Evolutionary conservation across 2,113 vertebrate genomes (phyloP).

Genomic region (Phaetusa simplex): DNA sequence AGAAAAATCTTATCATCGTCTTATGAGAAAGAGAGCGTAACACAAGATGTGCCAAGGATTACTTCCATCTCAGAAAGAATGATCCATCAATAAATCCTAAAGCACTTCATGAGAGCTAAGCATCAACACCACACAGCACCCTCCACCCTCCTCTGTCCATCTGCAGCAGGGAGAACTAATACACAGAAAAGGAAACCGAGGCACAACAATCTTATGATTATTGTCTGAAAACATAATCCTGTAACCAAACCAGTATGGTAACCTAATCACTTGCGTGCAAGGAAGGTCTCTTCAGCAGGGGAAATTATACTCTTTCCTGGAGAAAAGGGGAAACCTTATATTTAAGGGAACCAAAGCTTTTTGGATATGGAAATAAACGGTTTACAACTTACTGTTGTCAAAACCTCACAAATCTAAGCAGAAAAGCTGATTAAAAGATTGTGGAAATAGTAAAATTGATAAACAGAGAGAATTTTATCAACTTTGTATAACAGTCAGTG

Average conservation of each 20-base stretch:
- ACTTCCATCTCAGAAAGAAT: background rate
- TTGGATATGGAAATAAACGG: background rate
- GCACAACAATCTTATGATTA: background rate
- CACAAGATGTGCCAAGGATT: background rate
- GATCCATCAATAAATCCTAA: background rate
- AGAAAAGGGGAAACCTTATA: background rate
- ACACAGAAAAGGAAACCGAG: background rate
- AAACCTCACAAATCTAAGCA: background rate
- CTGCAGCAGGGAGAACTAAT: background rate
- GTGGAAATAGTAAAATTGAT: background rate
- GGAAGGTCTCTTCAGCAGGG: background rate
- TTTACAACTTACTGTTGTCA: background rate
- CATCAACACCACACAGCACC: background rate
- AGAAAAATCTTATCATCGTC: background rate
- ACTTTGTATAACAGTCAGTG: background rate
- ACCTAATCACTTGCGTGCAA: background rate
- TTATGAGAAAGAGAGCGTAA: background rate
- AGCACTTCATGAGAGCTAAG: background rate
- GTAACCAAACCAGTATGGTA: background rate
- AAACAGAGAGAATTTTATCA: background rate
- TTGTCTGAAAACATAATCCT: background rate
- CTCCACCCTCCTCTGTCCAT: background rate
- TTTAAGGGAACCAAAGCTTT: background rate
- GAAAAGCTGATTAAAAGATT: background rate
- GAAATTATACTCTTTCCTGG: background rate